Conservation (phyloP, 2,797 vertebrate species). For the Setipinna tenuifilis region DNA sequence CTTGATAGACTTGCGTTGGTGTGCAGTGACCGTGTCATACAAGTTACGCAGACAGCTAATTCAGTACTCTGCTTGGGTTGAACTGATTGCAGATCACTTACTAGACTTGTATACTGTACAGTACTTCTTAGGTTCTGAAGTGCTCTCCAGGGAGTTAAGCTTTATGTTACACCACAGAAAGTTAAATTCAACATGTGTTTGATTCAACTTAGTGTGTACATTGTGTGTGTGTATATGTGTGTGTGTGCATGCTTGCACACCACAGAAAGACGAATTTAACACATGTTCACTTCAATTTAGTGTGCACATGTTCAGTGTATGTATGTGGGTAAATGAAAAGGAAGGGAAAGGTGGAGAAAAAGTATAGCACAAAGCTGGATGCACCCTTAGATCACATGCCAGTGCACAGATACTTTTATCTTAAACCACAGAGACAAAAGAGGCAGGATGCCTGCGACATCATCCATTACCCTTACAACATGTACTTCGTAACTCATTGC, state of each 20-base stretch:
- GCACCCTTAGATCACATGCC: background rate
- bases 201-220: too few relatives aligned
- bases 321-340: background rate
- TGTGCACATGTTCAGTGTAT: too few relatives aligned
- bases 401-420: background rate
- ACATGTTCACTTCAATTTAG: background rate
- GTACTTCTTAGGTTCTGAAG: background rate
- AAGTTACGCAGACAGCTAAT: background rate
- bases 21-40: background rate
- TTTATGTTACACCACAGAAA: background rate
- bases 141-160: background rate
- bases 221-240: too few relatives aligned
- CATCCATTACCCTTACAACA: conserved; percentile 14
- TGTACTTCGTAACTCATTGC: conserved; percentile 8
- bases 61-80: background rate
- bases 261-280: background rate
- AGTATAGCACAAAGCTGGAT: background rate
- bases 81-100: background rate
- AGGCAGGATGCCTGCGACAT: background rate
- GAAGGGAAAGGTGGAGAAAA: background rate
- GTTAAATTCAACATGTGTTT: background rate
- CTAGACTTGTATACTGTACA: background rate
- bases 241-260: too few relatives aligned
- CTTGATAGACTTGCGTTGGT: background rate
- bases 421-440: conserved; percentile 12